These are phyloP conservation scores for Serilophus lunatus DNA, from an alignment of 2,113 vertebrate species.

Conservation along the genomic window DNA sequence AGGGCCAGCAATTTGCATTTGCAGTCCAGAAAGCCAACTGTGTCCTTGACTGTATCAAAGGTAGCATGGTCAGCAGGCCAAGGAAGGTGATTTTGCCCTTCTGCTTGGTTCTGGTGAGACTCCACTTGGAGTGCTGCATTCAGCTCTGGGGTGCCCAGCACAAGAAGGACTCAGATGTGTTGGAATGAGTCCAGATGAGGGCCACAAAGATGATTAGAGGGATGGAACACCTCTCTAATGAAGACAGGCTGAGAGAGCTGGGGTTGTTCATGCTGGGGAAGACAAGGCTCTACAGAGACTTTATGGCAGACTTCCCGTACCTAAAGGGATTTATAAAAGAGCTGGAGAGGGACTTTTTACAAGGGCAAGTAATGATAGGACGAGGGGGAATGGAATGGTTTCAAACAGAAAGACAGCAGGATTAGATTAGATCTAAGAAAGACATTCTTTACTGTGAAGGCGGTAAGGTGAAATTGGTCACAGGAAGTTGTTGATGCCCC, in stretches of 20 bases:
- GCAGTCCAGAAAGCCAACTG: not conserved
- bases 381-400: not conserved
- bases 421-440: not conserved
- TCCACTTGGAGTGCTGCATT: too few relatives aligned
- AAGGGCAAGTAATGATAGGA: not conserved
- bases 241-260: not conserved
- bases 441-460: not conserved
- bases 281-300: not conserved
- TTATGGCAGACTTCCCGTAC: not conserved
- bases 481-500: not conserved
- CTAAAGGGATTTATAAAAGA: not conserved
- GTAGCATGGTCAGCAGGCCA: fast-evolving
- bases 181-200: not conserved
- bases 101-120: not conserved
- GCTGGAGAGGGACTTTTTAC: not conserved
- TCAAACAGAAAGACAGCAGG: not conserved
- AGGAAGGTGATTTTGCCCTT: not conserved
- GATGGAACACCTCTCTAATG: not conserved
- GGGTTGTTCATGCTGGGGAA: not conserved
- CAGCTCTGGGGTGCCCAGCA: not conserved
- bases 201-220: not conserved
- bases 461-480: not conserved
- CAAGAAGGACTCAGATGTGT: not conserved
- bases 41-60: not conserved
- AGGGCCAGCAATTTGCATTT: too few relatives aligned